A percentile compares a stretch with the other conserved stretches of the same genome.
phyloP scores from a whole-genome alignment of 2,113 vertebrate genomes.

The Dromaius novaehollandiae region DNA sequence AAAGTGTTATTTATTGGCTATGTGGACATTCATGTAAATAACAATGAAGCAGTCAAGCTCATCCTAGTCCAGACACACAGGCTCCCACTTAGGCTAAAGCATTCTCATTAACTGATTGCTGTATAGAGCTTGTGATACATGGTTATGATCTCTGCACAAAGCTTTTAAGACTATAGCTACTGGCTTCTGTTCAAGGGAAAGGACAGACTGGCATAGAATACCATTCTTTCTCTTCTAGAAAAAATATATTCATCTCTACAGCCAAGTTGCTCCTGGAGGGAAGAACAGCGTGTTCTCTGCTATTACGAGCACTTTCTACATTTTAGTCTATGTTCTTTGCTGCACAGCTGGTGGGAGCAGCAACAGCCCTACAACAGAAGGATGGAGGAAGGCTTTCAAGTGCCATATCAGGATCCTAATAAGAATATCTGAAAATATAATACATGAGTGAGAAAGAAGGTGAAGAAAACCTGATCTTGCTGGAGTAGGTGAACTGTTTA shows the following conservation, averaged over 20 bases:
- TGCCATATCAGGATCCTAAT: not conserved
- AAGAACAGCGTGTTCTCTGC: constrained; percentile 11
- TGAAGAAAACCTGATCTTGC: not conserved
- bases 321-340: constrained; percentile 21
- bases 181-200: not conserved
- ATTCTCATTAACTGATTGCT: not conserved
- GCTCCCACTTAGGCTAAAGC: not conserved
- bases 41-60: not conserved
- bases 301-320: not conserved
- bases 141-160: not conserved
- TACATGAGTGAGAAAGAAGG: not conserved
- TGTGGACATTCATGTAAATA: not conserved
- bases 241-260: not conserved
- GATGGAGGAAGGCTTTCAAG: not conserved
- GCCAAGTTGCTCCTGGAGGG: not conserved
- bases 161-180: not conserved
- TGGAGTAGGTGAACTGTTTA: not conserved
- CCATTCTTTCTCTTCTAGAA: not conserved
- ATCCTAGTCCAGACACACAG: not conserved
- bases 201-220: not conserved
- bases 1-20: not conserved
- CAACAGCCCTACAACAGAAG: not conserved
- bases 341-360: constrained; percentile 9
- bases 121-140: not conserved
- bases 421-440: not conserved